Base-by-base conservation (phyloP, 37 sponge, comb jelly and placozoan species). In the Geodia barretti region DNA sequence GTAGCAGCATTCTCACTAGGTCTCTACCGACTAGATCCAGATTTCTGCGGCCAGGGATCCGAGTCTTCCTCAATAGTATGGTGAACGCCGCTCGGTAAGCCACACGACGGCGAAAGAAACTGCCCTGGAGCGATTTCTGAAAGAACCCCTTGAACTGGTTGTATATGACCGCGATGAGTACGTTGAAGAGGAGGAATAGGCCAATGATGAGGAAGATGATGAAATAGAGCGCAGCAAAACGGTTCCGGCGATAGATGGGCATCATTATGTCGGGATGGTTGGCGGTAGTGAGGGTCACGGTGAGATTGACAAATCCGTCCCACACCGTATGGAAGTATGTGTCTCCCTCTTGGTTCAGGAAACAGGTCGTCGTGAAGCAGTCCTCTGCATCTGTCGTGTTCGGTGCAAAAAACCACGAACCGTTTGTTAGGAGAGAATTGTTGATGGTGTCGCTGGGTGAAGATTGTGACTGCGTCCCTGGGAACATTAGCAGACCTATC, bases 201-300 rank as follows among this genome's bases (percentile, higher is more conserved):
- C 99, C 97, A 40, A 96, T 90, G 11, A 79, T 70, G 24, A 98
- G 75, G 54, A 90, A 98, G 19, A 87, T 65, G 34, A 96, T 87
- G 78, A 98, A 98, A 80, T 84, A 96, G 37, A 98, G 33, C 3
- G 92, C 75, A 33, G 91, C 89, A 39, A 98, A 86, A 25, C 99
- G 76, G 69, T 94, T 92, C 68, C 83, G 75, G 63, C 84, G 92
- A 80, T 98, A 98, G 2, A 95, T 93, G 0, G 92, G 97, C 70
- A 96, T 89, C 95, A 94, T 98, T 28, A 96, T 77, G 73, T 98
- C 97, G 1, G 99, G 99, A 63, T 98, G 96, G 70, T 98, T 98
- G 39, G 99, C 99, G 0, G 99, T 98, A 2, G 97, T 96, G 35
- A 94, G 82, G 32, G 94, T 72, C 23, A 98, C 97, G 5, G 96